phyloP scores from a whole-genome alignment of 2,797 vertebrate genomes.

The Hemitrygon akajei region DNA sequence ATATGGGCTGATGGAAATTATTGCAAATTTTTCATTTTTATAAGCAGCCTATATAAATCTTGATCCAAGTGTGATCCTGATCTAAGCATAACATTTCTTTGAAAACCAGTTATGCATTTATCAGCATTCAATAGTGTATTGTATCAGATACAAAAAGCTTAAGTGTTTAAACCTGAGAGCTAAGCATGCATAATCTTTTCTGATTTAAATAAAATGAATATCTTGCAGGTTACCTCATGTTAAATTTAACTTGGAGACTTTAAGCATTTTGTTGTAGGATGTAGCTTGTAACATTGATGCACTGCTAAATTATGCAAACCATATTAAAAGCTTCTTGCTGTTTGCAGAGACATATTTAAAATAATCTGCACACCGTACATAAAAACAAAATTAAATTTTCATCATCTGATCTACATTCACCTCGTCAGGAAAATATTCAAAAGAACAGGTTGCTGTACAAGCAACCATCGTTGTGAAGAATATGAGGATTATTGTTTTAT shows the following conservation, averaged over 20 bases:
- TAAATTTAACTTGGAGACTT: conserved; percentile 30
- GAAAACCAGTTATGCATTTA: conserved; percentile 36
- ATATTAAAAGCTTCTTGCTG: conserved; percentile 36
- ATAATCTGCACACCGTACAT: conserved; percentile 23
- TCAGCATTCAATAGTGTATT: conserved; percentile 33
- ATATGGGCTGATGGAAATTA: not conserved
- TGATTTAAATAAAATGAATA: conserved; percentile 37
- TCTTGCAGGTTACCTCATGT: conserved; percentile 32
- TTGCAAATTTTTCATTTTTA: conserved; percentile 29
- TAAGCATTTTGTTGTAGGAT: conserved; percentile 35
- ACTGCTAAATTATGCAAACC: conserved; percentile 37
- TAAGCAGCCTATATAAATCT: conserved; percentile 13
- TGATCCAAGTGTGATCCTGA: conserved; percentile 33
- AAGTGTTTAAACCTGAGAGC: conserved; percentile 37
- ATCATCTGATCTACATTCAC: conserved; percentile 6
- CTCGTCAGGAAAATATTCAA: conserved; percentile 24
- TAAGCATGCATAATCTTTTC: conserved; percentile 36
- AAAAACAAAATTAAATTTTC: conserved; percentile 38
- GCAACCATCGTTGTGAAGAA: not conserved
- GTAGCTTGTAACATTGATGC: conserved; percentile 32
- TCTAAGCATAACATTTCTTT: conserved; percentile 28
- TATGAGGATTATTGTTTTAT: not conserved
- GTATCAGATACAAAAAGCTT: conserved; percentile 36
- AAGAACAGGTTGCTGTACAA: conserved; percentile 25
- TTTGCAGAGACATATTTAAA: conserved; percentile 31